Evolutionary conservation across 2,113 vertebrate species (phyloP).

Genomic region (Oryzias curvinotus): DNA sequence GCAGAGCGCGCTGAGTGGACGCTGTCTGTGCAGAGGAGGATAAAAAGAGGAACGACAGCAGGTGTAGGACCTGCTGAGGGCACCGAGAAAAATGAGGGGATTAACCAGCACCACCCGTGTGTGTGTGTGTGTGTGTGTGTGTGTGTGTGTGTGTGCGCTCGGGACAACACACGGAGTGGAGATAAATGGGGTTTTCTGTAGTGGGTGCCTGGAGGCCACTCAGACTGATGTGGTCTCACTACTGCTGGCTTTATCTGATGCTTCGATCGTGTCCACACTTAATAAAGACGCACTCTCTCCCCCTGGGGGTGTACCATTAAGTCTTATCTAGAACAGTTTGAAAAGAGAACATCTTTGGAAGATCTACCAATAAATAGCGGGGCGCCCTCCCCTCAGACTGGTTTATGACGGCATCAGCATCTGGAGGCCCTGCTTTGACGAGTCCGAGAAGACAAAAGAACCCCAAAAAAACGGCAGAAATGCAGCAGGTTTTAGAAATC

Average conservation of each 20-base stretch:
- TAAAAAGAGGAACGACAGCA: constrained; percentile 41
- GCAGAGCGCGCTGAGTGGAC: not conserved
- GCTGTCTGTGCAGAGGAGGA: constrained; percentile 7
- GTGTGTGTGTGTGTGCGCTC: constrained; percentile 24
- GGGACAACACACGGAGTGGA: constrained; percentile 39
- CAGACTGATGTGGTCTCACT: constrained; percentile 47
- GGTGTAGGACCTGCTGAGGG: constrained; percentile 48
- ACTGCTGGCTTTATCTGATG: constrained; percentile 52
- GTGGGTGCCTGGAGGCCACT: constrained; percentile 65
- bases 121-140: constrained; percentile 24
- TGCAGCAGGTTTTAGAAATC: too few relatives aligned
- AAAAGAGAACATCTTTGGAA: too few relatives aligned
- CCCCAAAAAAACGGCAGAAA: too few relatives aligned
- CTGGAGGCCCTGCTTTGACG: too few relatives aligned
- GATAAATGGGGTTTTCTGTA: constrained; percentile 81
- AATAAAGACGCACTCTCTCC: not conserved
- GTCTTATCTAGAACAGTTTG: too few relatives aligned
- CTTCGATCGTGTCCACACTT: constrained; percentile 28
- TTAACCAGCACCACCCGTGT: constrained; percentile 17
- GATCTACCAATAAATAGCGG: too few relatives aligned
- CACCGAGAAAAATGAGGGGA: constrained; percentile 36
- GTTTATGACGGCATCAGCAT: too few relatives aligned
- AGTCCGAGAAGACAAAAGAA: too few relatives aligned
- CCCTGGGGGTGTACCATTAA: too few relatives aligned
- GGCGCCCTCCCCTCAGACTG: too few relatives aligned